phyloP scores from a whole-genome alignment of 2,888 invertebrate species.

The Metopia argyrocephala region DNA sequence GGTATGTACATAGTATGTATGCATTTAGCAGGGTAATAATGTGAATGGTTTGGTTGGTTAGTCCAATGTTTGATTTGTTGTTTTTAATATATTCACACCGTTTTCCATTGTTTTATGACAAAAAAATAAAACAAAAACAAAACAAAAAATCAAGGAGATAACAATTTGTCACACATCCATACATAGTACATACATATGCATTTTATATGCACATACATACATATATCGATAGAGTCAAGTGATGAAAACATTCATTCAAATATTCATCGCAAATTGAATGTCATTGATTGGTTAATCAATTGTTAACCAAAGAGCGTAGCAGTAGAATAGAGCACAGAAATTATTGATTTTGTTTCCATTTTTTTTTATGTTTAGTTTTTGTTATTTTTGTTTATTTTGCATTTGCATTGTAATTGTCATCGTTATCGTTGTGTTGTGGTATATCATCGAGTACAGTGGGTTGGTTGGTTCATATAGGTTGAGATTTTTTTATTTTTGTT shows the following conservation, averaged over 20 bases:
- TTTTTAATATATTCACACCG: conserved; percentile 15
- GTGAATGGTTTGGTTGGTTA: background rate
- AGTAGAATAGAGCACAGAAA: background rate
- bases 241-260: background rate
- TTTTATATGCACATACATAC: background rate
- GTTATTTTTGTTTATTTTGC: background rate
- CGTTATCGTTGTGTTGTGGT: conserved; percentile 38
- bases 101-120: no score
- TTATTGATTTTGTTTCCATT: background rate
- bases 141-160: no score
- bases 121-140: no score
- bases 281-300: conserved; percentile 40
- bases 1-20: background rate
- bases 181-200: conserved; percentile 6
- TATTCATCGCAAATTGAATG: conserved; percentile 36
- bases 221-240: background rate
- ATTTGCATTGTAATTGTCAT: conserved; percentile 12
- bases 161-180: background rate
- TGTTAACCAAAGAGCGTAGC: background rate
- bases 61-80: background rate
- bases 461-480: conserved; percentile 11
- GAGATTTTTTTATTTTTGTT: background rate
- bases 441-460: conserved; percentile 34
- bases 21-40: background rate
- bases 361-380: no score